A percentile compares a stretch with the other conserved stretches of the same genome.
These are phyloP conservation scores for Drosophila nikananu DNA, from an alignment of 1,140 invertebrate genomes.

Conservation along the genomic window DNA sequence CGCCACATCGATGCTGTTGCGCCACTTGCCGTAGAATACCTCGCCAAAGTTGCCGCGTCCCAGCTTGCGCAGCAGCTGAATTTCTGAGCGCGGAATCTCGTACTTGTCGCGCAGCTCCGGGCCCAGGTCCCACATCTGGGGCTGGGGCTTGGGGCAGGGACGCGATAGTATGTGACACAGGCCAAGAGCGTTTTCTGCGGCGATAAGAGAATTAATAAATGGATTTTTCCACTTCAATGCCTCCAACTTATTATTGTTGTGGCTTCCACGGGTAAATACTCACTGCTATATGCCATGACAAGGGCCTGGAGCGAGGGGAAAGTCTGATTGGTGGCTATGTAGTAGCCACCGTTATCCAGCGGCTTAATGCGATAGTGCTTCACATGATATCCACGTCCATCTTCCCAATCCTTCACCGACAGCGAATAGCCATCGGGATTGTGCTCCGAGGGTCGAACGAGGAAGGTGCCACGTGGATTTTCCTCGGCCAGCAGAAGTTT, in stretches of 20 bases:
- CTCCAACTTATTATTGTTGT: background rate
- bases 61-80: slow-evolving; percentile 94
- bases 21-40: slow-evolving; percentile 98
- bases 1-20: slow-evolving; percentile 97
- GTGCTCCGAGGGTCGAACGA: slow-evolving; percentile 97
- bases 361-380: slow-evolving; percentile 99
- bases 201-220: slow-evolving; percentile 4
- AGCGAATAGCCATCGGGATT: slow-evolving; percentile 97
- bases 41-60: slow-evolving; percentile 99
- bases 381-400: slow-evolving; percentile 95
- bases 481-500: slow-evolving; percentile 95
- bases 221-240: slow-evolving; percentile 9
- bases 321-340: slow-evolving; percentile 97
- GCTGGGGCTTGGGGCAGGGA: slow-evolving; percentile 96
- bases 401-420: slow-evolving; percentile 98
- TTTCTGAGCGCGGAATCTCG: slow-evolving; percentile 96
- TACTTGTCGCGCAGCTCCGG: slow-evolving; percentile 97
- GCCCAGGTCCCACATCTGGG: slow-evolving; percentile 97
- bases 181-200: slow-evolving; percentile 94
- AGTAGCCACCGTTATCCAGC: slow-evolving; percentile 97
- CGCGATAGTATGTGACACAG: slow-evolving; percentile 96
- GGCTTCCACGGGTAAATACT: slow-evolving; percentile 84
- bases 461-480: slow-evolving; percentile 97
- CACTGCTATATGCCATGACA: slow-evolving; percentile 96
- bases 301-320: slow-evolving; percentile 96